phyloP scores from a whole-genome alignment of 2,888 invertebrate genomes.

The Nomada fabriciana region DNA sequence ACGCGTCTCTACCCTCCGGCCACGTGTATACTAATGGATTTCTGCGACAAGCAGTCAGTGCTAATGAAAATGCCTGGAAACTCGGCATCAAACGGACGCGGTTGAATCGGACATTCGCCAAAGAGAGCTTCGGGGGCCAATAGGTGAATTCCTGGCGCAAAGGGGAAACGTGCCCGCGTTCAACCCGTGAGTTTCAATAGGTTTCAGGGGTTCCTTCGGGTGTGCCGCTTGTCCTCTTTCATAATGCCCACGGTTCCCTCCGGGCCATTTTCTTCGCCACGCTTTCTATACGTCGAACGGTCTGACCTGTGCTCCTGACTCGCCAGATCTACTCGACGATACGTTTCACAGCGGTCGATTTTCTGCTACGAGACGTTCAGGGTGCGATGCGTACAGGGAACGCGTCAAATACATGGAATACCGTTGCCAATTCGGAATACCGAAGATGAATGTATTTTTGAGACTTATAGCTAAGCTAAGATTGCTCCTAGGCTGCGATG shows the following conservation, averaged over 20 bases:
- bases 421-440: no score
- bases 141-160: slow-evolving; percentile 1
- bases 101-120: slow-evolving; percentile 17
- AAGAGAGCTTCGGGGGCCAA: slow-evolving; percentile 4
- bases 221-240: not conserved
- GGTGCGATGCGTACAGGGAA: no score
- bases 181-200: slow-evolving; percentile 32
- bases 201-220: slow-evolving; percentile 20
- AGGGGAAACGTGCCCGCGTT: not conserved
- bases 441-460: no score
- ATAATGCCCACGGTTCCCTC: slow-evolving; percentile 15
- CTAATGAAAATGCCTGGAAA: slow-evolving; percentile 52
- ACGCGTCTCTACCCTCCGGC: not conserved
- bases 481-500: no score
- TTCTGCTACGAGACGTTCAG: not conserved
- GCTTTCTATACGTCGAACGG: not conserved
- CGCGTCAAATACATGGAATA: no score
- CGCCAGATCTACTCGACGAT: not conserved
- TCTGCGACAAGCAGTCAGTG: slow-evolving; percentile 40
- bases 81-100: slow-evolving; percentile 18
- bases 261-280: not conserved
- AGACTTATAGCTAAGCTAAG: no score
- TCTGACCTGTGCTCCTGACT: not conserved
- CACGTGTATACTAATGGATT: slow-evolving; percentile 43
- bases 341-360: not conserved